phyloP scores from a whole-genome alignment of 2,113 vertebrate genomes.

The Danionella cerebrum region DNA sequence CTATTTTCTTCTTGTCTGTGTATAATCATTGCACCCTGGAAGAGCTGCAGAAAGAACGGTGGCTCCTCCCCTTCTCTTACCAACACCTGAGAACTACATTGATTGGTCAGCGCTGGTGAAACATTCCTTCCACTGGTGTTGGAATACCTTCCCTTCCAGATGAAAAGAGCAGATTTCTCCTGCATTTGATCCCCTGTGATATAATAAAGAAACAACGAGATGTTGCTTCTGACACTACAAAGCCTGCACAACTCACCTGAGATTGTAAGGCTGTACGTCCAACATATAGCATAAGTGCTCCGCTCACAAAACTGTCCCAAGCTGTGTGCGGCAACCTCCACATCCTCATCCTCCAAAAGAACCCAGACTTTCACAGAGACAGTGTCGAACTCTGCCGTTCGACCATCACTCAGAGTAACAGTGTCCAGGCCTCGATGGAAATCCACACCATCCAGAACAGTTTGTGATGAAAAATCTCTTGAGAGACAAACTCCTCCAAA shows the following conservation, averaged over 20 bases:
- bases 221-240: neutral
- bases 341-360: constrained; percentile 54
- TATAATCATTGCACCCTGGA: constrained; percentile 64
- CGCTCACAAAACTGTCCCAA: constrained; percentile 62
- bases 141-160: constrained; percentile 64
- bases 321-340: constrained; percentile 48
- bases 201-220: neutral
- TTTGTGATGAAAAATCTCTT: neutral
- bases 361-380: constrained; percentile 60
- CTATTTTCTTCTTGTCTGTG: constrained; percentile 46
- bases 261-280: constrained; percentile 51
- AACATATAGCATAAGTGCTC: constrained; percentile 63
- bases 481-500: constrained; percentile 22
- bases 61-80: constrained; percentile 65
- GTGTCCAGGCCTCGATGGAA: constrained; percentile 54
- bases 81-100: constrained; percentile 55
- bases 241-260: constrained; percentile 51
- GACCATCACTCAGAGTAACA: constrained; percentile 47
- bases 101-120: constrained; percentile 48
- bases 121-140: constrained; percentile 48
- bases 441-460: constrained; percentile 51
- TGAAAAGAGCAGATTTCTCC: constrained; percentile 52
- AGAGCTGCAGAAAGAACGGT: constrained; percentile 70
- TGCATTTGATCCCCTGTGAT: constrained; percentile 27
- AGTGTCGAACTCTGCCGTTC: constrained; percentile 45